A percentile compares a stretch with the other conserved stretches of the same genome.
Evolutionary conservation across 2,797 vertebrate species (phyloP).

Genomic region (Chelonia mydas): DNA sequence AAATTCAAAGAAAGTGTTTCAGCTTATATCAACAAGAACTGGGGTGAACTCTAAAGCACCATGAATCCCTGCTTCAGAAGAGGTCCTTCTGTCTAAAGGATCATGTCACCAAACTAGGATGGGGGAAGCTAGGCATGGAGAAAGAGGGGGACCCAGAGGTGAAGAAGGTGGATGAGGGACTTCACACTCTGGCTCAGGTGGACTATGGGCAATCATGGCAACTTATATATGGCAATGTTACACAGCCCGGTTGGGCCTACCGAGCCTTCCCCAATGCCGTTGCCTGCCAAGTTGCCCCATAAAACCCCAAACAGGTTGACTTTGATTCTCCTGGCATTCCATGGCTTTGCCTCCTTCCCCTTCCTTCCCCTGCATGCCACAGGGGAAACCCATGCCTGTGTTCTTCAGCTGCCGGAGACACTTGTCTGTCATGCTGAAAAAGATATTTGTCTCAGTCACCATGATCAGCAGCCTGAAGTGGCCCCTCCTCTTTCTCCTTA

Average conservation of each 20-base stretch:
- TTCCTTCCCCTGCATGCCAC: not conserved
- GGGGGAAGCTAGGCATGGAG: not conserved
- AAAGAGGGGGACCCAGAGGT: not conserved
- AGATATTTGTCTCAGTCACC: not conserved
- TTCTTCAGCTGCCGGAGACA: not conserved
- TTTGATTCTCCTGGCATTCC: slow-evolving; percentile 24
- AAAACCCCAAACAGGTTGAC: slow-evolving; percentile 55
- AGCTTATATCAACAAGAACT: not conserved
- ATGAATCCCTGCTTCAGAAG: rapidly evolving
- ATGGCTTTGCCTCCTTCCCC: slow-evolving; percentile 10
- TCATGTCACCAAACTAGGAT: not conserved
- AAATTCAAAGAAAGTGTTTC: not conserved
- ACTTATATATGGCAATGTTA: slow-evolving; percentile 46
- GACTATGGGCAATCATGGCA: slow-evolving; percentile 48
- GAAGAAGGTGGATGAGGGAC: slow-evolving; percentile 35
- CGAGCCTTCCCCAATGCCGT: slow-evolving; percentile 59
- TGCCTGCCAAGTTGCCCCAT: slow-evolving; percentile 63
- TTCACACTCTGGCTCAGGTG: slow-evolving; percentile 28
- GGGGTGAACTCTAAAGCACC: not conserved
- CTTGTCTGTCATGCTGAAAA: not conserved
- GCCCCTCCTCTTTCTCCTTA: not conserved
- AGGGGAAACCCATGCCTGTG: not conserved
- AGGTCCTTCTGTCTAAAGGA: not conserved
- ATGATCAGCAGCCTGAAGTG: not conserved
- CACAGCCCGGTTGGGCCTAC: slow-evolving; percentile 58